phyloP scores from a whole-genome alignment of 2,797 vertebrate species.

The Emys orbicularis region DNA sequence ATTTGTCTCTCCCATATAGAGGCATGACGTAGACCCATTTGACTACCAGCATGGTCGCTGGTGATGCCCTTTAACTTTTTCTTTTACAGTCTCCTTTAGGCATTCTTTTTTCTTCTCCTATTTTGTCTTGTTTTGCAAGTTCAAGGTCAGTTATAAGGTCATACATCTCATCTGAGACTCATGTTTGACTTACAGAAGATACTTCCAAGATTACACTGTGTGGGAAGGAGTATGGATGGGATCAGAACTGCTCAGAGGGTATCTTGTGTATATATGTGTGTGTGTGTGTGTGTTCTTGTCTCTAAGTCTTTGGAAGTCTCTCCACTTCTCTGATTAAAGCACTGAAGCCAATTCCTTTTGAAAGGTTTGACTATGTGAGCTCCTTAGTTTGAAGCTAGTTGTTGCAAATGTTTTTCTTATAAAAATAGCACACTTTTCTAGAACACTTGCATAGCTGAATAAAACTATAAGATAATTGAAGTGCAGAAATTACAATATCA shows the following conservation, averaged over 20 bases:
- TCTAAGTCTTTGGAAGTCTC: conserved; percentile 7
- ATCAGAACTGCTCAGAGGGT: conserved; percentile 3
- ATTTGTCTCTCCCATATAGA: neutral
- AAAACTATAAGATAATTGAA: neutral
- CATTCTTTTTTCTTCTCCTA: neutral
- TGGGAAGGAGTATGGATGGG: neutral
- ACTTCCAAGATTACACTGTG: conserved; percentile 38
- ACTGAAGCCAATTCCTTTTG: neutral
- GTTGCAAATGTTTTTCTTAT: neutral
- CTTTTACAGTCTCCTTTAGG: neutral
- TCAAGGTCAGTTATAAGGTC: conserved; percentile 29
- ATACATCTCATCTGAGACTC: conserved; percentile 41
- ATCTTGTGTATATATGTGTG: neutral
- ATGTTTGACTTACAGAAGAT: neutral
- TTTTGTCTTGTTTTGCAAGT: neutral
- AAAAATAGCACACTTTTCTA: neutral
- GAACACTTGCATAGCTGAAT: neutral
- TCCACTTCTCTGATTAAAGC: neutral
- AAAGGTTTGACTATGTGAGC: neutral
- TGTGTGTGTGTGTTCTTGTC: neutral
- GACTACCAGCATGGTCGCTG: neutral
- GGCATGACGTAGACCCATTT: neutral
- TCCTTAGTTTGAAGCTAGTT: neutral
- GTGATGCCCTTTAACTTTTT: neutral
- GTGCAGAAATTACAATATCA: neutral